Evolutionary conservation across 1,140 invertebrate genomes (phyloP), one percentile per base, ranked within the genome.

Genomic region (Fopius arisanus): DNA sequence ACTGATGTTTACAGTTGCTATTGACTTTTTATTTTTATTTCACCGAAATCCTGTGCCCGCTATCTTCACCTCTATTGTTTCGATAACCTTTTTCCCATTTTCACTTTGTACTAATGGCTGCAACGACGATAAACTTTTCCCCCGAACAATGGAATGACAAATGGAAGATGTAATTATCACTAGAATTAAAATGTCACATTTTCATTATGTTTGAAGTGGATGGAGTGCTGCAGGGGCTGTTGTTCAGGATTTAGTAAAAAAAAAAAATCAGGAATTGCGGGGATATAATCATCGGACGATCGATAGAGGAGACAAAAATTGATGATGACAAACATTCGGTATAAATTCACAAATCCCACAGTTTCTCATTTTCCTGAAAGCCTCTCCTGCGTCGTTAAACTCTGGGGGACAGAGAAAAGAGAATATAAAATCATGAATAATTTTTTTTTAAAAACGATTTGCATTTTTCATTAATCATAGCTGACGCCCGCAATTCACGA

Each of bases 131-230:
- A 19, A 48, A n/a, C 43, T 48, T 48, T 48, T 48, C 43, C n/a
- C 7, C n/a, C 2, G 28, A 40, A 74, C 75, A 77, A 77, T 77
- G 68, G 73, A 74, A 69, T 72, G 43, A 72, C 65, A 37, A 76
- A 67, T 74, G 72, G 75, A 23, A 59, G 69, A 72, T 67, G 72
- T 43, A 74, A 77, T 77, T 77, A 70, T 77, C 71, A 65, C 54
- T 62, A 69, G 68, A 74, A 77, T 77, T 74, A 54, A 74, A 74
- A 77, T 74, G 62, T 74, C 72, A 68, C 66, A 66, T 72, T 51
- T 41, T 69, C 37, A 77, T 77, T 77, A 54, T 74, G 68, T 69
- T 48, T 41, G 12, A 21, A 43, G 23, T 70, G 40, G 19, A 48
- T 48, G 43, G 14, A 19, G 14, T 48, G 43, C 43, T 37, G 2